These are phyloP conservation scores for Polypedilum vanderplanki DNA, from an alignment of 1,140 invertebrate genomes.

Conservation along the genomic window DNA sequence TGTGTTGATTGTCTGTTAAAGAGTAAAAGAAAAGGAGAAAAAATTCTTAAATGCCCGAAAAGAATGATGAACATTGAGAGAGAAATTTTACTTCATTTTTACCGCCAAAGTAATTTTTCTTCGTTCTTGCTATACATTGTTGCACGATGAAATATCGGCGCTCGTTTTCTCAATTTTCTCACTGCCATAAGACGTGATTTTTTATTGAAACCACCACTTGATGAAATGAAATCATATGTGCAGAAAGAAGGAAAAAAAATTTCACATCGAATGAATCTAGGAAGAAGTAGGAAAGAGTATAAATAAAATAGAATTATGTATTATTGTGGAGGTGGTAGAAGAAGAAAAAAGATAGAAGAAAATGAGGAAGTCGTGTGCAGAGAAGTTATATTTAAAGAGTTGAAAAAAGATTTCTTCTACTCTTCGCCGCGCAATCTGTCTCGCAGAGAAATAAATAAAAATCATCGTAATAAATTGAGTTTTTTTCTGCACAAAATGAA, in stretches of 20 bases:
- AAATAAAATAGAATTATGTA: not conserved
- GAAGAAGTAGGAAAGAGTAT: not conserved
- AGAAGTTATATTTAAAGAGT: slow-evolving; percentile 12
- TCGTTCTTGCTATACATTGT: no score
- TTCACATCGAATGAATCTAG: not conserved
- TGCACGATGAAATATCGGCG: no score
- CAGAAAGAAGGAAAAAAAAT: not conserved
- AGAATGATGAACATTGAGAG: no score
- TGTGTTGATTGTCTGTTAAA: no score
- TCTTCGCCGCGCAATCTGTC: not conserved
- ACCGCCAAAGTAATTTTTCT: no score
- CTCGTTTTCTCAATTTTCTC: no score
- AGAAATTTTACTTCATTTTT: no score
- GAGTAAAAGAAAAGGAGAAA: no score
- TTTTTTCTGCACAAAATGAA: not conserved
- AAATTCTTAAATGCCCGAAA: no score
- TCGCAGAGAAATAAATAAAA: not conserved
- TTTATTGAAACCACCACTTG: no score
- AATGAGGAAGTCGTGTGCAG: slow-evolving; percentile 10
- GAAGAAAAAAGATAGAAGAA: slow-evolving; percentile 1
- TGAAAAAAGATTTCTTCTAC: not conserved
- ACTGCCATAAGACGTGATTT: no score
- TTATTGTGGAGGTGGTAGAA: not conserved
- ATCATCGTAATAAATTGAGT: slow-evolving; percentile 19
- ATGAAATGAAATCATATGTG: no score